phyloP scores from a whole-genome alignment of 2,113 vertebrate genomes.

The Crypturellus undulatus region DNA sequence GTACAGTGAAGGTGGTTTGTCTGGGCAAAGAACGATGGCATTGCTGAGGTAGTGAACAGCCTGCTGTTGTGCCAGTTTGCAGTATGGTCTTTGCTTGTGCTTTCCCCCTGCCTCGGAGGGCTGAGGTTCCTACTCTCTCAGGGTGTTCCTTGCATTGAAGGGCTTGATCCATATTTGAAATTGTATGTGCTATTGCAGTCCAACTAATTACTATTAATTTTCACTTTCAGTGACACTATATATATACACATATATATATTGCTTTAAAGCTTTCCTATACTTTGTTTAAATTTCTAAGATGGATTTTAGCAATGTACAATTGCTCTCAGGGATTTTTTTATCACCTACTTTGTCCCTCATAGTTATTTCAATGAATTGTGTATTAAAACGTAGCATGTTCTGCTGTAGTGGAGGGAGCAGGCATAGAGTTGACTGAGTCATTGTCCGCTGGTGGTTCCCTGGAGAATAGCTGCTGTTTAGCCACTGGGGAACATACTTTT shows the following conservation, averaged over 20 bases:
- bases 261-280: not conserved
- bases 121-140: not conserved
- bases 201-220: rapidly evolving
- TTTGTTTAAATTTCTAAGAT: not conserved
- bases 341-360: not conserved
- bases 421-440: rapidly evolving
- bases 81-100: not conserved
- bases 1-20: not conserved
- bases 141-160: not conserved
- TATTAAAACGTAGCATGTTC: rapidly evolving
- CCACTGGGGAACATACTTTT: not conserved
- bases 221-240: too few species aligned
- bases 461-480: not conserved
- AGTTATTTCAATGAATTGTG: not conserved
- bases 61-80: not conserved
- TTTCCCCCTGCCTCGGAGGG: not conserved
- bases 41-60: not conserved
- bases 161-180: not conserved
- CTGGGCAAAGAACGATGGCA: not conserved
- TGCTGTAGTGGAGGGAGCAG: not conserved
- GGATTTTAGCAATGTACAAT: rapidly evolving
- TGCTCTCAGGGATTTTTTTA: too few species aligned
- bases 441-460: not conserved
- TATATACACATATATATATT: not conserved
- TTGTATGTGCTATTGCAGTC: not conserved